These are phyloP conservation scores for Exephanes ischioxanthus DNA, from an alignment of 2,888 invertebrate species.

Conservation along the genomic window DNA sequence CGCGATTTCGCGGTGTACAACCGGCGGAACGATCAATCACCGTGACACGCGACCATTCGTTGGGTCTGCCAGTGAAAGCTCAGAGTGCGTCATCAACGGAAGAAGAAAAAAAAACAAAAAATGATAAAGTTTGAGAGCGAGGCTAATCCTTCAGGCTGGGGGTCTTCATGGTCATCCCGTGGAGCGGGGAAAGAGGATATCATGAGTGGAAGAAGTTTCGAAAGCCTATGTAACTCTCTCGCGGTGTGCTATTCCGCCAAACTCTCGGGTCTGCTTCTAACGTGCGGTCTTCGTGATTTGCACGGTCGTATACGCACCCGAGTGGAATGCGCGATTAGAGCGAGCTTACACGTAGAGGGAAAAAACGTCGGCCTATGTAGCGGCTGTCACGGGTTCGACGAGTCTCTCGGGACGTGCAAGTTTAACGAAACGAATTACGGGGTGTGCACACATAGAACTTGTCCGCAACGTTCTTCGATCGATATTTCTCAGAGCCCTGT, in stretches of 20 bases:
- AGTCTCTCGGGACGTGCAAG: neutral
- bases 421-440: constrained; percentile 3
- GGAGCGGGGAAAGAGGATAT: neutral
- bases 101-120: constrained; percentile 19
- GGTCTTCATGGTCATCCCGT: constrained; percentile 32
- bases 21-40: constrained; percentile 37
- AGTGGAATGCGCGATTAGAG: constrained; percentile 47
- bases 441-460: neutral
- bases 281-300: constrained; percentile 33
- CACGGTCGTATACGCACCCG: constrained; percentile 23
- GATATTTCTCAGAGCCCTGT: neutral
- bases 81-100: constrained; percentile 4
- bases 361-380: constrained; percentile 16
- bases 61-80: neutral
- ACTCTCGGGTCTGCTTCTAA: neutral
- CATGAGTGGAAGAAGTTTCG: constrained; percentile 20
- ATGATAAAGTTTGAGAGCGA: constrained; percentile 37
- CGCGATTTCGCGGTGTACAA: constrained; percentile 36
- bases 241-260: constrained; percentile 6
- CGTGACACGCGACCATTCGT: constrained; percentile 26
- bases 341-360: constrained; percentile 26
- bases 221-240: constrained; percentile 9
- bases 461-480: neutral
- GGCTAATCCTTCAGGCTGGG: constrained; percentile 24
- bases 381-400: constrained; percentile 4